These are phyloP conservation scores for Eilema sororculum DNA, from an alignment of 2,888 invertebrate species.

Conservation along the genomic window DNA sequence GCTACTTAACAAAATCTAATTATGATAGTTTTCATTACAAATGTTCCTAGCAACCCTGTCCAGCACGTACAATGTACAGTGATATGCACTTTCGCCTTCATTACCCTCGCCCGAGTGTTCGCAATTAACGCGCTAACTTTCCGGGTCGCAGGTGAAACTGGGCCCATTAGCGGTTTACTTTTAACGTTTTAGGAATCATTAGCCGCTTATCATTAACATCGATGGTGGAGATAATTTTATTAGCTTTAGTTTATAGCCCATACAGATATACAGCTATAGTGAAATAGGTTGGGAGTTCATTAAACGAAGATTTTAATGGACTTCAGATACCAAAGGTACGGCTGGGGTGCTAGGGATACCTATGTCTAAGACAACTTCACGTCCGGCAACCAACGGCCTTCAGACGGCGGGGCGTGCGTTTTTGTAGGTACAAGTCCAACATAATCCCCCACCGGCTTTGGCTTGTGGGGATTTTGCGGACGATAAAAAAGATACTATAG, in stretches of 20 bases:
- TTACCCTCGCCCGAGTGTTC: constrained; percentile 66
- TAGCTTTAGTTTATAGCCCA: constrained; percentile 6
- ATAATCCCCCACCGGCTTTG: too few relatives aligned
- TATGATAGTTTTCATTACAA: background rate
- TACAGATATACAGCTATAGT: background rate
- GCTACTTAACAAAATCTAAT: background rate
- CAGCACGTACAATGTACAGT: constrained; percentile 59
- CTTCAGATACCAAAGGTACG: too few relatives aligned
- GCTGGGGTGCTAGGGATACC: too few relatives aligned
- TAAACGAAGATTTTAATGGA: too few relatives aligned
- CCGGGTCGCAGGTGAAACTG: constrained; percentile 71
- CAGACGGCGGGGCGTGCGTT: too few relatives aligned
- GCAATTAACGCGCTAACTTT: constrained; percentile 75
- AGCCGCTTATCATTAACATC: constrained; percentile 40
- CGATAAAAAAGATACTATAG: too few relatives aligned
- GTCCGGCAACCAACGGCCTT: too few relatives aligned
- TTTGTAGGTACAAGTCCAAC: too few relatives aligned
- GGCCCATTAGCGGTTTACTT: constrained; percentile 68
- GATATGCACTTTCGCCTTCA: constrained; percentile 76
- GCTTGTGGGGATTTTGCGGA: too few relatives aligned
- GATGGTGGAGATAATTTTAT: constrained; percentile 34
- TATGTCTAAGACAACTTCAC: too few relatives aligned
- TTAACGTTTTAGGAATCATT: constrained; percentile 59
- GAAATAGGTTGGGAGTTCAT: background rate
- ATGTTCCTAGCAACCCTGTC: constrained; percentile 44